Base-by-base conservation (phyloP, 2,888 invertebrate genomes). In the Cremastinae sp. region DNA sequence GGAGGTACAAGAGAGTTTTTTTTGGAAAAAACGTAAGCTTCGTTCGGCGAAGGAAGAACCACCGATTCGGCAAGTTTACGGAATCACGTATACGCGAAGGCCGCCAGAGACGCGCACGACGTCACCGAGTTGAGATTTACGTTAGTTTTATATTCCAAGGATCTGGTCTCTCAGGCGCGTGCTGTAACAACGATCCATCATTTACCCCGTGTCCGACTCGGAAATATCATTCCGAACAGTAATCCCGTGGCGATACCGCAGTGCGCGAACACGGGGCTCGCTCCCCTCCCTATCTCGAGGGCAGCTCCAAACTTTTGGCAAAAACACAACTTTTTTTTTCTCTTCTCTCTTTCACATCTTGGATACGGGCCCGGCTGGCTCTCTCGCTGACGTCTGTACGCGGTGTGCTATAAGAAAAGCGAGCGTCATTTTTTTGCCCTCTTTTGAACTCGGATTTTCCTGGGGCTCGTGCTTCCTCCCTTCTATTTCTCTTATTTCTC, bases 141-240 rank as follows among this genome's bases (percentile, higher is more conserved):
- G 85, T 77, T 83, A 81, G 85, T 88, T 87, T 87, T 86, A 88
- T 85, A 87, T 87, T 87, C 84, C 80, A 76, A 73, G 71, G 77
- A 70, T 49, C 75, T 14, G 71, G 43, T 65, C 75, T 45, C 66
- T 73, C 66, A 53, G 38, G 69, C 76, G 75, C 72, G 65, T 70
- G 66, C 62, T 70, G 61, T 51, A 75, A 79, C 78, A 78, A 85
- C 87, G 81, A 89, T 89, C 86, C 88, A 89, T 89, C 88, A 89
- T 88, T 89, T 88, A 89, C 87, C 83, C 64, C 83, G 80, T 81
- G 85, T 86, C 85, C 85, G 84, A 86, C 81, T 84, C 82, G 80
- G 82, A 86, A 86, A 85, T 88, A 87, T 84, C 85, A 85, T 85
- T 80, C 81, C 83, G 80, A 76, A 72, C 79, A 72, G 83, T 85